Evolutionary conservation across 1,140 invertebrate genomes (phyloP).

Genomic region (Wiebesia pumilae): DNA sequence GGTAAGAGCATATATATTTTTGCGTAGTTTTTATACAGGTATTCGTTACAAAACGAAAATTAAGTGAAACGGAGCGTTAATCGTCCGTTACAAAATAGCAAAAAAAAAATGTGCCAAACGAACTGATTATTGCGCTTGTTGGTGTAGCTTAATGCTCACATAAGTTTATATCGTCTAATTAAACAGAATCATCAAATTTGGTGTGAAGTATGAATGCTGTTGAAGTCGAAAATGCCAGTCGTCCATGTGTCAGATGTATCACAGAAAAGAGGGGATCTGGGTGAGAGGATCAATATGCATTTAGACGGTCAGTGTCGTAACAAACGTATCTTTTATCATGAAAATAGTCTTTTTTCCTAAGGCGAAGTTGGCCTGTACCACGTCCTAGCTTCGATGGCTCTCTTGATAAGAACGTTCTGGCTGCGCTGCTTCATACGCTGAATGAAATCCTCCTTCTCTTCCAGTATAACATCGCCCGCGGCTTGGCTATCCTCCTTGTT

Average conservation of each 20-base stretch:
- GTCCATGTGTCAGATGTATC: slow-evolving; percentile 26
- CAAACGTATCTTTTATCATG: neutral
- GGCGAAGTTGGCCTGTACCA: slow-evolving; percentile 61
- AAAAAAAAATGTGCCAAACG: slow-evolving; percentile 16
- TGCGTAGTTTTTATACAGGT: neutral
- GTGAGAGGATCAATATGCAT: neutral
- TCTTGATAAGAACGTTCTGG: slow-evolving; percentile 69
- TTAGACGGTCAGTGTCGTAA: neutral
- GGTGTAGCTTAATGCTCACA: neutral
- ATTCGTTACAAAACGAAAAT: slow-evolving; percentile 29
- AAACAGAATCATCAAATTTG: slow-evolving; percentile 1
- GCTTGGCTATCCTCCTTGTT: slow-evolving; percentile 58
- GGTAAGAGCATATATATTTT: slow-evolving; percentile 10
- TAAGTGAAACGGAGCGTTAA: neutral
- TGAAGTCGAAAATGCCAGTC: neutral
- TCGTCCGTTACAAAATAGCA: slow-evolving; percentile 3
- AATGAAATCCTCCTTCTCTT: slow-evolving; percentile 69
- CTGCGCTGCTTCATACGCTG: slow-evolving; percentile 71
- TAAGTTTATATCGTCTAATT: neutral
- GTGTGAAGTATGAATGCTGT: neutral
- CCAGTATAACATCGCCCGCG: slow-evolving; percentile 61
- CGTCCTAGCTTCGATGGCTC: slow-evolving; percentile 68
- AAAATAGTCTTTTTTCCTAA: slow-evolving; percentile 15
- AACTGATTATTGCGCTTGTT: neutral
- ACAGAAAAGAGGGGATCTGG: slow-evolving; percentile 17